Evolutionary conservation across 1,140 invertebrate genomes (phyloP).

Genomic region (Bombus huntii): DNA sequence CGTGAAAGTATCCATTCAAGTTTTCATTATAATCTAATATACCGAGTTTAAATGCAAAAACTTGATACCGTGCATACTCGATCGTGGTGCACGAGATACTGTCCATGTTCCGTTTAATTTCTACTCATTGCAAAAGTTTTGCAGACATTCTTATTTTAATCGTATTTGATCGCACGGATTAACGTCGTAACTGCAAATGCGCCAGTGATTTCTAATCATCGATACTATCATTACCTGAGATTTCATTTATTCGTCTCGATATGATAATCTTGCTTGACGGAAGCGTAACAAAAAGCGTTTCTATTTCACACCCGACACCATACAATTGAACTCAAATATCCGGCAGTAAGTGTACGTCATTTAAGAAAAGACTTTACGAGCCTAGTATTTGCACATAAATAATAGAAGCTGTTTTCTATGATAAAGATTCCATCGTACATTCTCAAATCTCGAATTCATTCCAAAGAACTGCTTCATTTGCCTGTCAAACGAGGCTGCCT

Average conservation of each 20-base stretch:
- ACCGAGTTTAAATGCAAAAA: background rate
- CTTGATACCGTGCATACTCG: background rate
- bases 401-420: background rate
- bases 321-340: background rate
- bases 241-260: background rate
- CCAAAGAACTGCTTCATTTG: background rate
- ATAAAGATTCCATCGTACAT: background rate
- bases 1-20: background rate
- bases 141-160: too few species aligned
- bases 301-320: background rate
- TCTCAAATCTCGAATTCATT: background rate
- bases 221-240: background rate
- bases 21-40: background rate
- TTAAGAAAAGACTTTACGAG: background rate
- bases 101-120: background rate
- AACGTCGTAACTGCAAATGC: background rate
- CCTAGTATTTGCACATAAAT: background rate
- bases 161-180: background rate
- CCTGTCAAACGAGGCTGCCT: background rate
- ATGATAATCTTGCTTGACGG: background rate
- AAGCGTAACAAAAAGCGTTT: too few species aligned
- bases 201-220: background rate
- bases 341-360: background rate
- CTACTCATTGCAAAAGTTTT: background rate
- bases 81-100: background rate